Percentiles rank a stretch among this genome's conserved stretches.
Evolutionary conservation across 37 sponge, comb jelly and placozoan species (phyloP).

Genomic region (Oscarella lobularis): DNA sequence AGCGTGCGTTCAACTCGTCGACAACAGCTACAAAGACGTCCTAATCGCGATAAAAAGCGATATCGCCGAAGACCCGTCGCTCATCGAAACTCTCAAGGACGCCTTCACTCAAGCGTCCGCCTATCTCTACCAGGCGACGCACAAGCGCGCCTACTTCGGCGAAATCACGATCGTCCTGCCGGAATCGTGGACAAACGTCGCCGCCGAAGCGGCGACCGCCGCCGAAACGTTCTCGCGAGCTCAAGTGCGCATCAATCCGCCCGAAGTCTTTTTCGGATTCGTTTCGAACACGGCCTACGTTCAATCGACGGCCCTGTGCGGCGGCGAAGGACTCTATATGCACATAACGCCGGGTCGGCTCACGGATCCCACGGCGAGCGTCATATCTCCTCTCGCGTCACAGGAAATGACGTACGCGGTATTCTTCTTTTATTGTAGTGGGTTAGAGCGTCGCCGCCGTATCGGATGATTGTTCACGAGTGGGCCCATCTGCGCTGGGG

Average conservation of each 20-base stretch:
- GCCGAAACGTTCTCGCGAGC: background rate
- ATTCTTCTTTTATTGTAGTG: background rate
- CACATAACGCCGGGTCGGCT: background rate
- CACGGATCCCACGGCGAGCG: background rate
- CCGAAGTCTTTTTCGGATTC: background rate
- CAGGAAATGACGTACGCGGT: background rate
- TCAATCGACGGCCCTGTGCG: background rate
- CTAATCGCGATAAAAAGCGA: background rate
- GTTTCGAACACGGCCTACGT: background rate
- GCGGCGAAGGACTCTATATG: background rate
- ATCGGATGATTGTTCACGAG: conserved; percentile 12
- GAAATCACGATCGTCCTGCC: conserved; percentile 12
- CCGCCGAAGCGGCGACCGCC: background rate
- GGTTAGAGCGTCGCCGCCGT: background rate
- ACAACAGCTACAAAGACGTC: background rate
- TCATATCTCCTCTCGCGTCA: too few relatives aligned
- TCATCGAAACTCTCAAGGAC: background rate
- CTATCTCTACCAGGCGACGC: conserved; percentile 6
- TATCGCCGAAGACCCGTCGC: background rate
- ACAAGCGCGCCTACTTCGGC: conserved; percentile 8
- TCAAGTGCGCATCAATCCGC: background rate
- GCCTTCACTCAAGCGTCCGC: background rate
- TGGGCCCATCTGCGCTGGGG: conserved; percentile 12
- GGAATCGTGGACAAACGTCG: background rate
- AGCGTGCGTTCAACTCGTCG: background rate